Evolutionary conservation across 92 coral and sea anemone species (phyloP), one percentile per base, ranked within the genome.

Genomic region (Zoanthus sociatus): DNA sequence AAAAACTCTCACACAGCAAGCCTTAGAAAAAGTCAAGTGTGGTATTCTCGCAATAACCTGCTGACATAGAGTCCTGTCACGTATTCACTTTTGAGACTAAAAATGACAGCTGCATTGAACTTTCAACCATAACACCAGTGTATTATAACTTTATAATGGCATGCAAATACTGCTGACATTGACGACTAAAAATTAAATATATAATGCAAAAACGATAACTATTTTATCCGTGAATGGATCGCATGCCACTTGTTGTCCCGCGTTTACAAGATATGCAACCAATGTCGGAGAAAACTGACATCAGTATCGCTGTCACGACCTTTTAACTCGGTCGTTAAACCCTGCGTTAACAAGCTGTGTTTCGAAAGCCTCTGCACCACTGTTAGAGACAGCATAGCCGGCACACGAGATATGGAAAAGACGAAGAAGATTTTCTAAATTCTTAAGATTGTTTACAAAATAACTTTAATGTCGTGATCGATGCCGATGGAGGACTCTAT

Each of bases 201-300:
- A 30, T 33, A 77, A 30, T 31, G 30, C 20, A 47, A 0, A 21
- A 47, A 26, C 60, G 8, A 21, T 5, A 47, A 37, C 13, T 6
- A 32, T 18, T 74, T 77, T 77, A 54, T 77, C 68, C 82, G 21
- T 13, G 18, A 77, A 32, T 13, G 67, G 82, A 54, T 53, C 82
- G 68, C 54, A 77, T 77, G 42, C 82, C 82, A 77, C 53, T 16
- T 54, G 47, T 54, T 77, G 46, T 33, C 30, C 14, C n/a, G n/a
- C 31, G 14, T 77, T 12, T 30, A 18, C n/a, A 47, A 77, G 82
- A 54, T 77, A 77, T 6, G 68, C n/a, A n/a, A n/a, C n/a, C 9
- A 21, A 77, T 77, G 61, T 26, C 61, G 15, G 66, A 77, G 82
- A 53, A 54, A 3, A n/a, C 26, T 9, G 26, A 20, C n/a, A n/a